phyloP scores from a whole-genome alignment of 2,113 vertebrate species.

The Illadopsis cleaveri region DNA sequence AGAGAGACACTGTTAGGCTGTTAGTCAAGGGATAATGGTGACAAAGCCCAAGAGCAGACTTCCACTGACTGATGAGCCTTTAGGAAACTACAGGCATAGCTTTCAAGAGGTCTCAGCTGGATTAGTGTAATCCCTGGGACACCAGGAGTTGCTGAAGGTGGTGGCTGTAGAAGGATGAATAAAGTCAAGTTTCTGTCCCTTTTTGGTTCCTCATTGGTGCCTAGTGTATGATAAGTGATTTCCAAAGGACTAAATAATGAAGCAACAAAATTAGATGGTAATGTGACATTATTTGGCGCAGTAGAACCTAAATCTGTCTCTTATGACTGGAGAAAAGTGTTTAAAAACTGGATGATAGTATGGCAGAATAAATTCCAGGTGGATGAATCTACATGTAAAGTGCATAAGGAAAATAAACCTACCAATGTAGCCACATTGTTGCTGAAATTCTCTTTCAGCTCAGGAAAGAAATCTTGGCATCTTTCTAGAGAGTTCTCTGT shows the following conservation, averaged over 20 bases:
- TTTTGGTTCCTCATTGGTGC: not conserved
- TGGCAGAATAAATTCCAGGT: not conserved
- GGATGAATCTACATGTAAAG: not conserved
- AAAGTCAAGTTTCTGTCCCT: not conserved
- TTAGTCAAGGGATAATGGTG: not conserved
- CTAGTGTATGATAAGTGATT: not conserved
- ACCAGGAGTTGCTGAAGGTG: not conserved
- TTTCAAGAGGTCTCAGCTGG: not conserved
- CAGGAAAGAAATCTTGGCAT: not conserved
- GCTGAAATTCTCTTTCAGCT: not conserved
- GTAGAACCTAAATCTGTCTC: not conserved
- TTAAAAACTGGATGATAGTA: not conserved
- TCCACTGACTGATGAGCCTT: not conserved
- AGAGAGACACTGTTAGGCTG: not conserved
- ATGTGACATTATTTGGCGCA: not conserved
- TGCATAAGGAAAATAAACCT: not conserved
- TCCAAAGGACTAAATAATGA: not conserved
- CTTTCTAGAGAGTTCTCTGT: not conserved
- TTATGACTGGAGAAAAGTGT: not conserved
- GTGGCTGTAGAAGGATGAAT: not conserved
- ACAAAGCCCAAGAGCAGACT: not conserved
- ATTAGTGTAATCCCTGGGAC: not conserved
- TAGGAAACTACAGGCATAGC: not conserved
- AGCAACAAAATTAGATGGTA: not conserved
- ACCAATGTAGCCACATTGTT: not conserved